Evolutionary conservation across 1,140 invertebrate species (phyloP).

Genomic region (Macrobrachium rosenbergii): DNA sequence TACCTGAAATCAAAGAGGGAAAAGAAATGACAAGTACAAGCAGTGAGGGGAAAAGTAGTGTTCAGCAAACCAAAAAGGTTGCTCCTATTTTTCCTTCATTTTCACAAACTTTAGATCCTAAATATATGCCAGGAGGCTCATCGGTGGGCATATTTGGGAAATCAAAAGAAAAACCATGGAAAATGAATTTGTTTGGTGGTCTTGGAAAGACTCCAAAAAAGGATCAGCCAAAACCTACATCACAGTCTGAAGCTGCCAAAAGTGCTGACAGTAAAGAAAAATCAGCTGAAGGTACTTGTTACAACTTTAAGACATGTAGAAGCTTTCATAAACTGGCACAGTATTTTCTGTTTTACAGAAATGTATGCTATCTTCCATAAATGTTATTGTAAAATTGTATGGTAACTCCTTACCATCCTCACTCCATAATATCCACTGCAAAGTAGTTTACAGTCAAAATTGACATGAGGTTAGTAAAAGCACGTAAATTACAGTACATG

Average conservation of each 20-base stretch:
- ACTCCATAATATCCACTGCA: too few relatives aligned
- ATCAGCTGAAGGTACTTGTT: slow-evolving; percentile 34
- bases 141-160: slow-evolving; percentile 24
- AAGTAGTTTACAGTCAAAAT: not conserved
- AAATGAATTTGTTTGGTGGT: slow-evolving; percentile 31
- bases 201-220: slow-evolving; percentile 1
- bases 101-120: slow-evolving; percentile 43
- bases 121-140: slow-evolving; percentile 27
- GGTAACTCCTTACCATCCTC: too few relatives aligned
- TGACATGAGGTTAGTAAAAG: not conserved
- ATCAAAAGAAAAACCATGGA: slow-evolving; percentile 47
- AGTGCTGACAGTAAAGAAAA: slow-evolving; percentile 29
- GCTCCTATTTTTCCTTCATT: slow-evolving; percentile 40
- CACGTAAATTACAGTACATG: too few relatives aligned
- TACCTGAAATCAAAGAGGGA: not conserved
- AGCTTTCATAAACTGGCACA: slow-evolving; percentile 5
- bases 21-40: not conserved
- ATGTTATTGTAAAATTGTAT: not conserved
- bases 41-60: not conserved
- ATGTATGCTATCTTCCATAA: not conserved
- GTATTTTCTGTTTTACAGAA: not conserved
- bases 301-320: slow-evolving; percentile 33
- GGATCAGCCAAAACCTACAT: not conserved
- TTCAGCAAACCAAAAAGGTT: not conserved
- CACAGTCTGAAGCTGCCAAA: not conserved